Percentiles rank a stretch among this genome's conserved stretches.
phyloP scores from a whole-genome alignment of 2,797 vertebrate species.

The Coreius guichenoti region DNA sequence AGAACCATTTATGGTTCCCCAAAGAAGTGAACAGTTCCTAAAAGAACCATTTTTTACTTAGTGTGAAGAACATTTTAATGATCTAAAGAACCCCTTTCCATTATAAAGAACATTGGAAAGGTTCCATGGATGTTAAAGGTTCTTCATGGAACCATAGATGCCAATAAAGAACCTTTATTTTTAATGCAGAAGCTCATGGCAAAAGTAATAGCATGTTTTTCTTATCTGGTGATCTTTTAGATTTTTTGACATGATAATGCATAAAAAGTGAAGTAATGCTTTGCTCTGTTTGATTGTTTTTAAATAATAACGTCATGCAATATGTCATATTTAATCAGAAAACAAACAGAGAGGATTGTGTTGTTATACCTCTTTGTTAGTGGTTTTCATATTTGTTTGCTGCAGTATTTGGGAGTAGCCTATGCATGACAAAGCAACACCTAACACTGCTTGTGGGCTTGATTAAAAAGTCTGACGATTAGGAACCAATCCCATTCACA shows the following conservation, averaged over 20 bases:
- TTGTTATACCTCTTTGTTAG: constrained; percentile 61
- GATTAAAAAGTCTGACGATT: constrained; percentile 58
- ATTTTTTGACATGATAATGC: neutral
- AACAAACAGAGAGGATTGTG: constrained; percentile 46
- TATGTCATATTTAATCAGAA: constrained; percentile 30
- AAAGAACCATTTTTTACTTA: neutral
- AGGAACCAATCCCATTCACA: constrained; percentile 67
- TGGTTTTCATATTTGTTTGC: constrained; percentile 57
- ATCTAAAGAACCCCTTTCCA: neutral
- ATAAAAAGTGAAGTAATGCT: constrained; percentile 19
- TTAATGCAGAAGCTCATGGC: neutral
- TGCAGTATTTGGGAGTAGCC: constrained; percentile 51
- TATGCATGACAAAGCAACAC: constrained; percentile 59
- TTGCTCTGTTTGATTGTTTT: neutral
- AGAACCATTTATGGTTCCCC: neutral
- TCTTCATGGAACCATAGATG: neutral
- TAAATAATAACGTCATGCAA: constrained; percentile 7
- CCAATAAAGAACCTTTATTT: neutral
- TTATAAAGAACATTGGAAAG: neutral
- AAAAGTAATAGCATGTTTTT: neutral
- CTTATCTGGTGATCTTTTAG: neutral
- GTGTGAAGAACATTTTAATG: neutral
- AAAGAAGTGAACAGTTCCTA: neutral
- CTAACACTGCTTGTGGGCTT: constrained; percentile 24
- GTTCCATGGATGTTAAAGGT: neutral